These are phyloP conservation scores for Amazona ochrocephala DNA, from an alignment of 2,797 vertebrate genomes.

Conservation along the genomic window DNA sequence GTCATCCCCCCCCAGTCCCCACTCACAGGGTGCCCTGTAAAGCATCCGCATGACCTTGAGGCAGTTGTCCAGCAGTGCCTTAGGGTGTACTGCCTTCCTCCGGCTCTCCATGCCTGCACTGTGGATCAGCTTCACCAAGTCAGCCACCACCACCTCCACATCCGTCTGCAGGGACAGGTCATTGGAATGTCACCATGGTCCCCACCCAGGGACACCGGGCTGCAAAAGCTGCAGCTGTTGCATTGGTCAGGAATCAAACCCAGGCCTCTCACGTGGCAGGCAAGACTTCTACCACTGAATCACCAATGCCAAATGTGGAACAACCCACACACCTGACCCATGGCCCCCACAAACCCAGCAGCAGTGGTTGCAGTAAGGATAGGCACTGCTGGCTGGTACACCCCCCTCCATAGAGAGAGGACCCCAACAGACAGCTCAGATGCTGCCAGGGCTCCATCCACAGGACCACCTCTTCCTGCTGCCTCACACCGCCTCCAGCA, in stretches of 20 bases:
- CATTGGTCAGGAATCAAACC: neutral
- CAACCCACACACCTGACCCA: neutral
- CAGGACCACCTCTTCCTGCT: rapidly evolving
- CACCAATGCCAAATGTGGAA: neutral
- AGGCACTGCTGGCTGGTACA: neutral
- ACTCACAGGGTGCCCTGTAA: conserved; percentile 75
- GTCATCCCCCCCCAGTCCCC: neutral
- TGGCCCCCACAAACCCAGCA: neutral
- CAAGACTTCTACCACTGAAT: neutral
- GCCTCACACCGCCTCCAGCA: neutral
- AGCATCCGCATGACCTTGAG: conserved; percentile 88
- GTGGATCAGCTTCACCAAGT: conserved; percentile 51
- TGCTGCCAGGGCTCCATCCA: neutral
- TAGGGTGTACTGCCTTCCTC: conserved; percentile 82
- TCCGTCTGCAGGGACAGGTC: neutral
- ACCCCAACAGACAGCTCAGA: neutral
- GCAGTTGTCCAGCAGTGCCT: conserved; percentile 90
- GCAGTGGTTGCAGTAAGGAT: too few species aligned
- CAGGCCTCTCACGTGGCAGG: neutral
- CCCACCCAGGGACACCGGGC: rapidly evolving
- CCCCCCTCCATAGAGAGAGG: too few species aligned
- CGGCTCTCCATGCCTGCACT: neutral
- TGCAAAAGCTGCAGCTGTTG: neutral
- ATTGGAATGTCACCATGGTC: neutral
- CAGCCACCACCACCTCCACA: conserved; percentile 30